Evolutionary conservation across 2,113 vertebrate genomes (phyloP).

Genomic region (Chionis minor): DNA sequence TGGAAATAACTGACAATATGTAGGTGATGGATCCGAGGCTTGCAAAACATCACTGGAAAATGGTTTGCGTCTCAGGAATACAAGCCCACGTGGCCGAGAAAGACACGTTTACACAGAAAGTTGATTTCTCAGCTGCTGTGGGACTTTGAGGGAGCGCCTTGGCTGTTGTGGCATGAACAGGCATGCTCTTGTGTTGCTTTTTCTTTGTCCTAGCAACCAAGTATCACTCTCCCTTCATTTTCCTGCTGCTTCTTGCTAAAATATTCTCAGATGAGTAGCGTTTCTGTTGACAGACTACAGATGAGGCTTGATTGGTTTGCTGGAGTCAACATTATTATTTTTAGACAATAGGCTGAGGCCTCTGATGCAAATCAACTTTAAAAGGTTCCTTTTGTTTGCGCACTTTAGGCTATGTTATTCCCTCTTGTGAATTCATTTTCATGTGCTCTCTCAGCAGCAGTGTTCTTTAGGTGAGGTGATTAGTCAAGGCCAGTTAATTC

Average conservation of each 20-base stretch:
- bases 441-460: neutral
- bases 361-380: neutral
- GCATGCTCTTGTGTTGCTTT: neutral
- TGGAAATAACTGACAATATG: neutral
- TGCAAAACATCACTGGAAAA: neutral
- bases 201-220: neutral
- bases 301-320: neutral
- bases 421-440: conserved; percentile 8
- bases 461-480: conserved; percentile 23
- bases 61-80: neutral
- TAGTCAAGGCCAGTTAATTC: neutral
- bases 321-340: conserved; percentile 43
- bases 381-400: neutral
- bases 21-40: neutral
- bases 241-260: neutral
- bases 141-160: neutral
- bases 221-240: neutral
- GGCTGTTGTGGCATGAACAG: neutral
- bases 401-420: neutral
- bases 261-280: neutral
- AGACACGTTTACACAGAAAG: neutral
- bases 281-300: neutral
- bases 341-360: neutral
- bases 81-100: neutral
- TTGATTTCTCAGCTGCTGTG: neutral